Percentiles rank a stretch among this genome's conserved stretches.
Evolutionary conservation across 2,797 vertebrate genomes (phyloP).

Genomic region (Artibeus jamaicensis): DNA sequence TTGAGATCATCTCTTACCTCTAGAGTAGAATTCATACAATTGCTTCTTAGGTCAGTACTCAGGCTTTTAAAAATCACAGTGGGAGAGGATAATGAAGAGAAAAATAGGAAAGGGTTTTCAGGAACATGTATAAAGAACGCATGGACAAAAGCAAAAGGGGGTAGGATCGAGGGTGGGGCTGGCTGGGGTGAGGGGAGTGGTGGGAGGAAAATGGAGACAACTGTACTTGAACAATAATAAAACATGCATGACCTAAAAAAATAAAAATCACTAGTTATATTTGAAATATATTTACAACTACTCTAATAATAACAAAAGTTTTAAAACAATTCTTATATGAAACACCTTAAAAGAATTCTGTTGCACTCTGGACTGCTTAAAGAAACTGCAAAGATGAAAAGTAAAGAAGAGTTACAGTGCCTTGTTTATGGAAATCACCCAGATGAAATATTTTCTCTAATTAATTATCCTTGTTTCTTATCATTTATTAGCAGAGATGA

Average conservation of each 20-base stretch:
- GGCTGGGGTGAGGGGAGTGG: no score
- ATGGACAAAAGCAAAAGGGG: no score
- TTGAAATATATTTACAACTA: constrained; percentile 55
- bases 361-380: constrained; percentile 47
- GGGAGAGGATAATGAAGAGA: no score
- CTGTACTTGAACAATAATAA: no score
- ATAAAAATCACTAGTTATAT: constrained; percentile 48
- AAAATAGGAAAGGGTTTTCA: no score
- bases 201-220: no score
- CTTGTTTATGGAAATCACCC: constrained; percentile 45
- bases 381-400: constrained; percentile 57
- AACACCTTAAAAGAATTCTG: constrained; percentile 54
- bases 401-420: constrained; percentile 41
- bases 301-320: constrained; percentile 36
- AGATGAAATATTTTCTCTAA: constrained; percentile 39
- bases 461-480: constrained; percentile 43
- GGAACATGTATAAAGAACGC: no score
- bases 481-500: constrained; percentile 57
- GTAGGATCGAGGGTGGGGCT: no score
- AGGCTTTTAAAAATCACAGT: constrained; percentile 37
- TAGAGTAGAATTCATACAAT: constrained; percentile 36
- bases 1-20: neutral
- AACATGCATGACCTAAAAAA: neutral
- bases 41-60: constrained; percentile 42
- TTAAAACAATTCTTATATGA: constrained; percentile 54